Conservation (phyloP, 2,888 invertebrate species). For the Eueremaeus valkanovi region DNA sequence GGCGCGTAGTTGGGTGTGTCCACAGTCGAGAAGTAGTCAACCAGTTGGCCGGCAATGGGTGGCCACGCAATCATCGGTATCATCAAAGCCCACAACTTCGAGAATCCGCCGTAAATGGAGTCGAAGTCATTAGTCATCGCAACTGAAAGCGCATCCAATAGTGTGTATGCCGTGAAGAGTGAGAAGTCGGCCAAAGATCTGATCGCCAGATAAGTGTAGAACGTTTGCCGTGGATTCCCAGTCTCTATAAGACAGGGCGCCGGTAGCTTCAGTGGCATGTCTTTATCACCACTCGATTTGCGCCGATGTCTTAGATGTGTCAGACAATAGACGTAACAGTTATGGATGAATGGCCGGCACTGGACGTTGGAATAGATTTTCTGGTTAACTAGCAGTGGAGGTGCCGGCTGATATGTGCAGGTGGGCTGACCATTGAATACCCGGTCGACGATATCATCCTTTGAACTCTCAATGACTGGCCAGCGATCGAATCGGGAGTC, state of each 20-base stretch:
- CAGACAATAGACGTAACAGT: slow-evolving; percentile 42
- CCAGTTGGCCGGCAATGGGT: slow-evolving; percentile 45
- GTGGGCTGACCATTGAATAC: slow-evolving; percentile 35
- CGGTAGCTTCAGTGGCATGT: slow-evolving; percentile 38
- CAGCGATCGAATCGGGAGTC: slow-evolving; percentile 44
- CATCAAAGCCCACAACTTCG: slow-evolving; percentile 35
- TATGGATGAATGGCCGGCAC: slow-evolving; percentile 43
- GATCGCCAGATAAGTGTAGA: slow-evolving; percentile 64
- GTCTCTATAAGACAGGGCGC: slow-evolving; percentile 45
- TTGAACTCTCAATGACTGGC: slow-evolving; percentile 44
- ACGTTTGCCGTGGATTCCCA: slow-evolving; percentile 65
- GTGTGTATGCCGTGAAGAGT: slow-evolving; percentile 61
- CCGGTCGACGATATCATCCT: slow-evolving; percentile 39
- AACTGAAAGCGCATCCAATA: slow-evolving; percentile 47
- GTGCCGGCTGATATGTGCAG: slow-evolving; percentile 44
- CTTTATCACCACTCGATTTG: slow-evolving; percentile 8
- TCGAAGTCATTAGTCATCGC: slow-evolving; percentile 42
- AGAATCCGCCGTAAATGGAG: slow-evolving; percentile 41
- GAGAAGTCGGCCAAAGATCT: slow-evolving; percentile 70
- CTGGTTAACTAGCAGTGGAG: slow-evolving; percentile 44
- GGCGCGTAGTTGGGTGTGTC: slow-evolving; percentile 46
- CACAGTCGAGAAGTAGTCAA: slow-evolving; percentile 44
- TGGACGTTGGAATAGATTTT: slow-evolving; percentile 42
- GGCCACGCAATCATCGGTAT: slow-evolving; percentile 43
- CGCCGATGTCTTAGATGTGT: slow-evolving; percentile 41